Conservation (phyloP, 2,113 vertebrate species). For the Potamarius usumacintae region DNA sequence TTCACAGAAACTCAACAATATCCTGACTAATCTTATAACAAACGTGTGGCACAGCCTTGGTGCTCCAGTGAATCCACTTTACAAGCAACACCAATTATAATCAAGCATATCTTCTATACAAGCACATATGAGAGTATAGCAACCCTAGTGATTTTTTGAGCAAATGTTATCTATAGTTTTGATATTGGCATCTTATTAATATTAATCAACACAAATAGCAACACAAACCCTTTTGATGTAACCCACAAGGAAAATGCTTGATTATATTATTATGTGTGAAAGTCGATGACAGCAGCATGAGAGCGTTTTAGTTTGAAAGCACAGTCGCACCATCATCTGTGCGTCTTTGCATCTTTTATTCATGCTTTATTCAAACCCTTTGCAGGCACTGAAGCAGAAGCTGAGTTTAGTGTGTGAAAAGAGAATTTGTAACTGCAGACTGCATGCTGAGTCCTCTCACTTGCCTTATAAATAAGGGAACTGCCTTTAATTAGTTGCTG, state of each 20-base stretch:
- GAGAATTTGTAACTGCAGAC: conserved; percentile 17
- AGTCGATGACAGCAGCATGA: not conserved
- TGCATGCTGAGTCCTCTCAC: not conserved
- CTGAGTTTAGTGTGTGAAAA: conserved; percentile 4
- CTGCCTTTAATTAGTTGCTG: conserved; percentile 12
- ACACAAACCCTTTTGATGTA: not conserved
- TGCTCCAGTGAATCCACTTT: too few species aligned
- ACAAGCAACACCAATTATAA: not conserved
- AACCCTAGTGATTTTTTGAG: not conserved
- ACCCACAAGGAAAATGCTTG: not conserved
- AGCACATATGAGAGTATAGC: not conserved
- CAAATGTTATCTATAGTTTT: not conserved
- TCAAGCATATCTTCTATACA: not conserved
- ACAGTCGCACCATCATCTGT: not conserved
- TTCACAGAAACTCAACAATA: too few species aligned
- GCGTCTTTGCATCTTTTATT: conserved; percentile 13
- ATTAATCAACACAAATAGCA: not conserved
- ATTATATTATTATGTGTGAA: not conserved
- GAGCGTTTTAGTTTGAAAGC: not conserved
- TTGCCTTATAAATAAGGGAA: conserved; percentile 21
- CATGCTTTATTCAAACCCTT: not conserved
- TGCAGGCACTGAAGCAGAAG: not conserved
- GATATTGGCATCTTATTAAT: not conserved
- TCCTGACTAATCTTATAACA: too few species aligned
- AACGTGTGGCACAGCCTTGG: too few species aligned